Evolutionary conservation across 1,140 invertebrate species (phyloP), one percentile per base, ranked within the genome.

Genomic region (Psilanteris sp.): DNA sequence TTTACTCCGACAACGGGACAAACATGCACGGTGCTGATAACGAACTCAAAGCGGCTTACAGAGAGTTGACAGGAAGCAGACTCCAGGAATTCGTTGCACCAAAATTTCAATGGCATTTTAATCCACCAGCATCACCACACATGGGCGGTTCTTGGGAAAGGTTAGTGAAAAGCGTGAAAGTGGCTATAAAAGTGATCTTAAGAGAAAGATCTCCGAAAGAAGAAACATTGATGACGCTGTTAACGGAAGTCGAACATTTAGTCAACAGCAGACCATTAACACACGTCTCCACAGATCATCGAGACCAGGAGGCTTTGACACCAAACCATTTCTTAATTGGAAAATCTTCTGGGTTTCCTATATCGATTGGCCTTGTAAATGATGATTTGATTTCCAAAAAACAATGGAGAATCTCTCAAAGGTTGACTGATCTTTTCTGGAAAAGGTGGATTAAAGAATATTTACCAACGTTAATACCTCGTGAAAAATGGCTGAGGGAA

Each of bases 241-340:
- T 74, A 15, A 3, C 9, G 0, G 50, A 66, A 36, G 16, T 11
- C 0, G 43, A 62, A 22, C 36, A 71, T 9, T 8, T 32, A 0
- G 22, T 62, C 1, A 71, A 71, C 14, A 29, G 37, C 8, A 55
- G 81, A 24, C 81, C 82, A 0, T 75, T 85, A 3, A 83, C 79
- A 0, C 77, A 83, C 3, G 79, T 85, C 0, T 80, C 80, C 3
- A 22, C 3, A 26, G 64, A 52, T 16, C 27, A 39, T 0, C 68
- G 80, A 1, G 76, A 82, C 16, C 32, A 44, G 0, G 81, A 79
- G 16, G 77, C 82, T 0, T 16, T 87, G 0, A 85, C 84, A 0
- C 83, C 83, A 0, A 83, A 82, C 8, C 82, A 86, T 26, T 84
- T 84, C 36, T 31, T 74, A 6, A 43, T 77, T 2, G 67, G 59